These are phyloP conservation scores for Oryzias curvinotus DNA, from an alignment of 2,113 vertebrate genomes.

Conservation along the genomic window DNA sequence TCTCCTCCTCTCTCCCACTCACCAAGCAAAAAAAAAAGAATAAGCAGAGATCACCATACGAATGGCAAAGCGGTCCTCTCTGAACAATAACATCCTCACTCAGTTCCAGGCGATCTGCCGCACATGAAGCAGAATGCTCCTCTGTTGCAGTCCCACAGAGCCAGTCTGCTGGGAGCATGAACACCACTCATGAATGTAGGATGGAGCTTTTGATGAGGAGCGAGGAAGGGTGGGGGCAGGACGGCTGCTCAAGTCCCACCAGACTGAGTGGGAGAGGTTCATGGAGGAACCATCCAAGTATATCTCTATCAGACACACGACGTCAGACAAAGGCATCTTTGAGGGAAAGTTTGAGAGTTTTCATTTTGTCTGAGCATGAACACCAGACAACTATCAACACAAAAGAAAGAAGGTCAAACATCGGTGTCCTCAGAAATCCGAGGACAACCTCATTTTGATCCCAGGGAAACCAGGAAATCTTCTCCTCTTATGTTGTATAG, in stretches of 20 bases:
- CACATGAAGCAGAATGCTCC: slow-evolving; percentile 11
- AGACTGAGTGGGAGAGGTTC: slow-evolving; percentile 36
- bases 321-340: slow-evolving; percentile 9
- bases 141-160: slow-evolving; percentile 27
- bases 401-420: too few relatives aligned
- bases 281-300: slow-evolving; percentile 18
- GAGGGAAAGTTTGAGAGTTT: not conserved
- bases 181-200: slow-evolving; percentile 36
- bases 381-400: too few relatives aligned
- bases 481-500: too few relatives aligned
- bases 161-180: slow-evolving; percentile 23
- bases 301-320: slow-evolving; percentile 9
- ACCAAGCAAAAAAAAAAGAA: not conserved
- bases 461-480: too few relatives aligned
- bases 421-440: too few relatives aligned
- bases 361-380: too few relatives aligned
- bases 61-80: not conserved
- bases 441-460: too few relatives aligned
- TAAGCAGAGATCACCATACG: not conserved
- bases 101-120: slow-evolving; percentile 5
- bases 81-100: slow-evolving; percentile 11
- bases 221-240: slow-evolving; percentile 6
- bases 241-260: slow-evolving; percentile 24
- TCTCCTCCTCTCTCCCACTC: not conserved
- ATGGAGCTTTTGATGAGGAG: slow-evolving; percentile 35